Base-by-base conservation (phyloP, 2,797 vertebrate species). In the Sebastolobus altivelis region DNA sequence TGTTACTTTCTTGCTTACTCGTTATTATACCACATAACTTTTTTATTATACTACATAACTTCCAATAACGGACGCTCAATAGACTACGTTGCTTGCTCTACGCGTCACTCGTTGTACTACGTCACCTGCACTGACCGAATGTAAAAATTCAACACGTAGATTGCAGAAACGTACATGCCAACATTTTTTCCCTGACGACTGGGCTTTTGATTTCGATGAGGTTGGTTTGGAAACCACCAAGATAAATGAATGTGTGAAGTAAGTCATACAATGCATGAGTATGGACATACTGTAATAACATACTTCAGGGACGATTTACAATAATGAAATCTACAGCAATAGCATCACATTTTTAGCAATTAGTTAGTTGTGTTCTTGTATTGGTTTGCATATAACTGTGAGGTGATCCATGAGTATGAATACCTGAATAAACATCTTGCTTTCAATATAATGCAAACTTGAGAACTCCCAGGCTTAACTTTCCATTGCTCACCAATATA, bases 71-170 rank as follows among this genome's bases (percentile, higher is more conserved):
- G 52, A 11, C 4, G n/a, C 52, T 25, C 10, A 8, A 2, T 54
- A 54, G 0, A 18, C 43, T 46, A 16, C 16, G 43, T 18, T 0
- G 16, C 43, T 46, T 46, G 43, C 43, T 46, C 43, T 46, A 14
- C 1, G 0, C 16, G 43, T 46, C 43, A 0, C 3, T 18, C 16
- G 16, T 43, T 16, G 40, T 52, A 52, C 49, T 52, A 52, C 4
- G 52, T 22, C 13, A 43, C 13, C 2, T 16, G 40, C 40, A 13
- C 40, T 43, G 40, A 5, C 14, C 14, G 5, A 43, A 14, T 14
- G 12, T 11, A 18, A 2, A 43, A 16, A 16, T 46, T 46, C 4
- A 2, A 46, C 7, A 14, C 3, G 22, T 0, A 12, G 22, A 27
- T 56, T 56, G 54, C 22, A 27, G 54, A 5, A 27, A 55, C 10